Conservation (phyloP, 2,888 invertebrate genomes). For the Vannuccia rotundouncinata region DNA sequence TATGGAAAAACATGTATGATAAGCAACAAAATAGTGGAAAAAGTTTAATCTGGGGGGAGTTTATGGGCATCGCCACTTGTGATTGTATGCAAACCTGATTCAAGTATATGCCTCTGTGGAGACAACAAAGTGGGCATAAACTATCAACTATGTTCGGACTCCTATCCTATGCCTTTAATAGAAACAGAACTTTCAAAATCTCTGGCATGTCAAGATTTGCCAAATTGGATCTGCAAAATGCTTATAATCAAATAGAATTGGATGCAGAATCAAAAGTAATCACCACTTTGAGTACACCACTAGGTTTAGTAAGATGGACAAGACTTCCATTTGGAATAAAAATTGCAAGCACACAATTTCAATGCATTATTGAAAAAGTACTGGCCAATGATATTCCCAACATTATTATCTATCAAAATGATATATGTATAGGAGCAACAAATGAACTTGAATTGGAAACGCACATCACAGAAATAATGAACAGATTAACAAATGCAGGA, state of each 20-base stretch:
- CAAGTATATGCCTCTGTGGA: neutral
- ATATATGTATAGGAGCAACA: constrained; percentile 35
- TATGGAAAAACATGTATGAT: constrained; percentile 14
- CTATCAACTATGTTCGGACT: constrained; percentile 25
- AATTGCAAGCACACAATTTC: constrained; percentile 35
- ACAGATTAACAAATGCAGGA: constrained; percentile 31
- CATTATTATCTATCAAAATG: constrained; percentile 36
- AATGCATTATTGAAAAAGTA: constrained; percentile 20
- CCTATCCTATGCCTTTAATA: constrained; percentile 23
- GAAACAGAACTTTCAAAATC: constrained; percentile 33
- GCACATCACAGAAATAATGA: constrained; percentile 24
- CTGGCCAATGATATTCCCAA: neutral
- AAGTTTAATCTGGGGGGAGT: constrained; percentile 25
- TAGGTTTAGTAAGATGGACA: constrained; percentile 35
- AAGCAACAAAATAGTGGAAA: neutral
- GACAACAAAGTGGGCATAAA: constrained; percentile 32
- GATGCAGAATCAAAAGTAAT: constrained; percentile 25
- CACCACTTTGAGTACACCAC: constrained; percentile 34
- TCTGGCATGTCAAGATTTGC: constrained; percentile 33
- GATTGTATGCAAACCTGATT: constrained; percentile 25
- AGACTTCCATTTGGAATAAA: constrained; percentile 35
- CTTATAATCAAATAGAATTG: constrained; percentile 36
- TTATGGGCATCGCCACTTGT: constrained; percentile 30
- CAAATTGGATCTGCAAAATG: constrained; percentile 30
- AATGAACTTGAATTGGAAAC: constrained; percentile 25